Conservation (phyloP, 2,113 vertebrate species). For the Rhinolophus ferrumequinum region DNA sequence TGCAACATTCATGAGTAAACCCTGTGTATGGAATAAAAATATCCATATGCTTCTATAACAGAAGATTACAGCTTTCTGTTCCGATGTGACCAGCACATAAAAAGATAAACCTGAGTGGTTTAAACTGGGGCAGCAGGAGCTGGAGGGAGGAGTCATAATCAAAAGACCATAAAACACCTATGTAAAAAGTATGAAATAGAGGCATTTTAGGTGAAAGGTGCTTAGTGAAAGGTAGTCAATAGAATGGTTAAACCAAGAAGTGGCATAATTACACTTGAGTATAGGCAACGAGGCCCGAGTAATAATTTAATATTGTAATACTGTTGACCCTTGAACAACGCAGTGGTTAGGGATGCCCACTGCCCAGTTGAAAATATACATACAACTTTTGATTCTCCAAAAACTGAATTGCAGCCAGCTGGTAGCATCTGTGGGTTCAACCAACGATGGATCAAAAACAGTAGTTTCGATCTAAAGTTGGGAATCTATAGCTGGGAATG, state of each 20-base stretch:
- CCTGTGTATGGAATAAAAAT: background rate
- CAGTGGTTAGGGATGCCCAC: background rate
- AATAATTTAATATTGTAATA: background rate
- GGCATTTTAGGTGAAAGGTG: background rate
- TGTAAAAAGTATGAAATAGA: background rate
- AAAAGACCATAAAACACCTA: background rate
- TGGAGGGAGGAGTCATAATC: background rate
- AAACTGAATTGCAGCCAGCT: background rate
- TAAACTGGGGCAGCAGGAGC: background rate
- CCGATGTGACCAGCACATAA: background rate
- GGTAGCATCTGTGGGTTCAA: background rate
- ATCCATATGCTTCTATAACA: background rate
- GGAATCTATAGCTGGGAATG: too few species aligned
- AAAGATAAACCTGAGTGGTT: background rate
- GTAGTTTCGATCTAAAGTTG: background rate
- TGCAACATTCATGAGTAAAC: background rate
- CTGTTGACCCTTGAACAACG: background rate
- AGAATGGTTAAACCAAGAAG: background rate
- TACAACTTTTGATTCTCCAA: background rate
- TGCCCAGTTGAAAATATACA: background rate
- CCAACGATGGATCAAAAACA: background rate
- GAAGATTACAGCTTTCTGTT: background rate
- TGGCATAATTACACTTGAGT: background rate
- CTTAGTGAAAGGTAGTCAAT: background rate
- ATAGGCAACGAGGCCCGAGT: background rate